phyloP scores from a whole-genome alignment of 2,888 invertebrate species.

The Panopea generosa region DNA sequence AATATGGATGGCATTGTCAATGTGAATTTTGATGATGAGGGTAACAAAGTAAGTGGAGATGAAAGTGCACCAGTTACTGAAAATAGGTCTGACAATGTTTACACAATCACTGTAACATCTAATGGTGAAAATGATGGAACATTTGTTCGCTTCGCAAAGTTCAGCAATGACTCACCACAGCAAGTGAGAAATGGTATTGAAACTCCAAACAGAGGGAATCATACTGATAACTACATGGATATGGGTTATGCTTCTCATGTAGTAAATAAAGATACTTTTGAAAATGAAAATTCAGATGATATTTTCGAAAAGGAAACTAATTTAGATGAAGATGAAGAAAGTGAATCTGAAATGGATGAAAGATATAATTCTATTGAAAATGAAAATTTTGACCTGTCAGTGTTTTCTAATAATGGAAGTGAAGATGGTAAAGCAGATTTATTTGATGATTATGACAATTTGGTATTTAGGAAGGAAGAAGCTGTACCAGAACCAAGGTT shows the following conservation, averaged over 20 bases:
- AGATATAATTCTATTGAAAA: conserved; percentile 48
- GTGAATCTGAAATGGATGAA: conserved; percentile 14
- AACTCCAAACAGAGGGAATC: too few species aligned
- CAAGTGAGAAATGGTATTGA: too few species aligned
- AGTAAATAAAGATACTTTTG: conserved; percentile 6
- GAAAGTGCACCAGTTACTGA: too few species aligned
- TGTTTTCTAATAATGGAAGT: conserved; percentile 1
- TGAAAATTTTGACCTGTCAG: conserved; percentile 36
- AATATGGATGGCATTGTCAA: conserved; percentile 46
- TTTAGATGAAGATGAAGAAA: conserved; percentile 7
- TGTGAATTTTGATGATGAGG: conserved; percentile 30
- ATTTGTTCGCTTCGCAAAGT: conserved; percentile 38
- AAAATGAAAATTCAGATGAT: conserved; percentile 7
- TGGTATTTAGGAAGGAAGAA: conserved; percentile 28
- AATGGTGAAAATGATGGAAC: conserved; percentile 2
- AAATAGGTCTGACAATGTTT: conserved; percentile 40
- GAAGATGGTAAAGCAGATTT: conserved; percentile 25
- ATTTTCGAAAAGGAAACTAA: conserved; percentile 24
- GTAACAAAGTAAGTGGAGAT: conserved; percentile 6
- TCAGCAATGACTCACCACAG: too few species aligned
- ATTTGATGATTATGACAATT: conserved; percentile 34
- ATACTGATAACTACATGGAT: conserved; percentile 35
- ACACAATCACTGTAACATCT: conserved; percentile 43
- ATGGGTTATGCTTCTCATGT: conserved; percentile 33
- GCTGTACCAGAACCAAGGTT: not conserved